Evolutionary conservation across 2,113 vertebrate species (phyloP), one percentile per base, ranked within the genome.

Genomic region (Turnix velox): DNA sequence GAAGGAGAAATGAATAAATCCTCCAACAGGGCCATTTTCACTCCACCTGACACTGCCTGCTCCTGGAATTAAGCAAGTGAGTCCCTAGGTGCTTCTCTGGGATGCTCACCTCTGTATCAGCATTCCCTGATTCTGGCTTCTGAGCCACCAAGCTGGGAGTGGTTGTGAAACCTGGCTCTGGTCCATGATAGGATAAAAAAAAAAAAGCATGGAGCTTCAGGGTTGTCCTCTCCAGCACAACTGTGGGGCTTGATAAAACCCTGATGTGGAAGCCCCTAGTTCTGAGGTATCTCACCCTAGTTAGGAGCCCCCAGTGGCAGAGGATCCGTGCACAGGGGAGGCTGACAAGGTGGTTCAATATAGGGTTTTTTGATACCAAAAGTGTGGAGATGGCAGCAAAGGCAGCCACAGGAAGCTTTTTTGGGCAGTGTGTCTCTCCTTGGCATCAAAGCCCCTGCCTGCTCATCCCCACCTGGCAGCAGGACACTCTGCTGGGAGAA

Each of bases 1-100:
- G 94, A 97, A 97, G 88, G 91, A 96, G 94, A 97, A 96, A 95
- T 67, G 25, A 97, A 98, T 97, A 97, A 97, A 98, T 97, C 95
- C 92, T 95, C 84, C 9, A 2, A 35, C n/a, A 4, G 65, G 83
- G 76, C 81, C 91, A 93, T 79, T 97, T 96, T 92, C 94, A 86
- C 58, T 87, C 0, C 3, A n/a, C 5, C 35, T 96, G 91, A 95
- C 73, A 17, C 63, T 86, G n/a, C 33, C 33, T 90, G 69, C 93
- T 93, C 51, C 78, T 87, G 92, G 92, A 94, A 96, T 94, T 95
- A 96, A 80, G 88, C 2, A 6, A 43, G 43, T 3, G 31, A 88
- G 42, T 92, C 90, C 91, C 6, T 11, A 78, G 77, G 61, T 73
- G 35, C 81, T 51, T 75, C 90, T 90, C 33, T 48, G 45, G 55